Conservation (phyloP, 1,140 invertebrate genomes). For the Chelonus insularis region DNA sequence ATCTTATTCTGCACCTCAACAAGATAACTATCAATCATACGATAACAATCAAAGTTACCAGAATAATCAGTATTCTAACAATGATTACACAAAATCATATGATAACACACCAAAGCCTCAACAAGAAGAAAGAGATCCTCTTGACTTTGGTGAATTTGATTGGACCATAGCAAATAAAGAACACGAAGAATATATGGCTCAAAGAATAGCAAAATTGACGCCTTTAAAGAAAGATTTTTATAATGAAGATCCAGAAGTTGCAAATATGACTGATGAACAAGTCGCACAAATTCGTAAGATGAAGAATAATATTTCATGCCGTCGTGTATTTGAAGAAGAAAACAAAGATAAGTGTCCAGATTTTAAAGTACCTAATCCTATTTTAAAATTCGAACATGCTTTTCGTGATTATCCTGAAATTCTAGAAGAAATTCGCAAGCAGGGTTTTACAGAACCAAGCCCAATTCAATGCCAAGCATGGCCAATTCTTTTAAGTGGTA, state of each 20-base stretch:
- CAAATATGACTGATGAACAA: constrained; percentile 66
- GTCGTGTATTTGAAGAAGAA: constrained; percentile 55
- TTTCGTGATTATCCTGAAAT: constrained; percentile 83
- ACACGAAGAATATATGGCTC: constrained; percentile 61
- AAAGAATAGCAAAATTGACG: constrained; percentile 67
- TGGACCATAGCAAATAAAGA: constrained; percentile 48
- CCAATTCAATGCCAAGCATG: constrained; percentile 91
- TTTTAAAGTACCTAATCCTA: constrained; percentile 77
- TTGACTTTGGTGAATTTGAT: constrained; percentile 43
- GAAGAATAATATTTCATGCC: constrained; percentile 77
- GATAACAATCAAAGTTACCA: neutral
- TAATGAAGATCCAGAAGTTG: constrained; percentile 72
- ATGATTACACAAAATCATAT: constrained; percentile 9
- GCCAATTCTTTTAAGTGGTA: constrained; percentile 83
- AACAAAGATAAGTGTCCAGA: too few relatives aligned
- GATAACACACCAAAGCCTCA: neutral
- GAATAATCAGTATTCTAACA: constrained; percentile 2
- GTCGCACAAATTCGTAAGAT: constrained; percentile 65
- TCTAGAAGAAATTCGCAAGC: constrained; percentile 76
- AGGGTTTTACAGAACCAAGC: constrained; percentile 81
- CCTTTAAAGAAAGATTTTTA: constrained; percentile 84
- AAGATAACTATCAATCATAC: constrained; percentile 16
- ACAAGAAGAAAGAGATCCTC: constrained; percentile 28
- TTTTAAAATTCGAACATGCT: constrained; percentile 81
- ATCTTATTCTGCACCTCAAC: neutral